Percentiles rank a stretch among this genome's conserved stretches.
Evolutionary conservation across 2,888 invertebrate genomes (phyloP).

Genomic region (Chloroclystis v-ata): DNA sequence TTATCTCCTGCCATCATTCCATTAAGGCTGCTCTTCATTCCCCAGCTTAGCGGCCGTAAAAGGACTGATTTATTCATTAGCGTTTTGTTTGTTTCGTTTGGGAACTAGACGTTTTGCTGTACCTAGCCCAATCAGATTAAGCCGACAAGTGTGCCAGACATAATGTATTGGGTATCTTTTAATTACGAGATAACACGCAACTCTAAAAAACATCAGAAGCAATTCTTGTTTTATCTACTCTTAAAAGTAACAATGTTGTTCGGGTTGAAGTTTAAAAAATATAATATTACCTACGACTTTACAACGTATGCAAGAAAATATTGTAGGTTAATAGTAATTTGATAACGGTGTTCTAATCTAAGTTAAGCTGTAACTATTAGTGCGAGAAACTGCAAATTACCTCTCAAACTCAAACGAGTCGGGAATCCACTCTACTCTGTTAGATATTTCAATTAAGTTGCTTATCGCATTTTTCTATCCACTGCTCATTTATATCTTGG

Average conservation of each 20-base stretch:
- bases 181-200: too few relatives aligned
- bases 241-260: too few relatives aligned
- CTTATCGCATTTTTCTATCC: slow-evolving; percentile 19
- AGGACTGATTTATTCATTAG: slow-evolving; percentile 4
- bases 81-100: slow-evolving; percentile 1
- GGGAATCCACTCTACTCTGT: slow-evolving; percentile 13
- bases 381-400: slow-evolving; percentile 10
- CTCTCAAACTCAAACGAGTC: slow-evolving; percentile 16
- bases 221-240: too few relatives aligned
- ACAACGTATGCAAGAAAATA: too few relatives aligned
- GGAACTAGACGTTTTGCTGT: neutral
- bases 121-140: too few relatives aligned
- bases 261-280: too few relatives aligned
- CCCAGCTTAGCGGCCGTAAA: slow-evolving; percentile 7
- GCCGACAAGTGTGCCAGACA: too few relatives aligned
- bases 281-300: too few relatives aligned
- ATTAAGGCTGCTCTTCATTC: slow-evolving; percentile 29
- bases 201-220: too few relatives aligned
- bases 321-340: too few relatives aligned
- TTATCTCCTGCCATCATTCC: slow-evolving; percentile 41
- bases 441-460: slow-evolving; percentile 28
- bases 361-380: neutral
- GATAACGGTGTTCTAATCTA: neutral
- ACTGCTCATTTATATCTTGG: slow-evolving; percentile 25
- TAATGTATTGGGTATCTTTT: too few relatives aligned